Evolutionary conservation across 2,113 vertebrate genomes (phyloP), one percentile per base, ranked within the genome.

Genomic region (Oophaga pumilio): DNA sequence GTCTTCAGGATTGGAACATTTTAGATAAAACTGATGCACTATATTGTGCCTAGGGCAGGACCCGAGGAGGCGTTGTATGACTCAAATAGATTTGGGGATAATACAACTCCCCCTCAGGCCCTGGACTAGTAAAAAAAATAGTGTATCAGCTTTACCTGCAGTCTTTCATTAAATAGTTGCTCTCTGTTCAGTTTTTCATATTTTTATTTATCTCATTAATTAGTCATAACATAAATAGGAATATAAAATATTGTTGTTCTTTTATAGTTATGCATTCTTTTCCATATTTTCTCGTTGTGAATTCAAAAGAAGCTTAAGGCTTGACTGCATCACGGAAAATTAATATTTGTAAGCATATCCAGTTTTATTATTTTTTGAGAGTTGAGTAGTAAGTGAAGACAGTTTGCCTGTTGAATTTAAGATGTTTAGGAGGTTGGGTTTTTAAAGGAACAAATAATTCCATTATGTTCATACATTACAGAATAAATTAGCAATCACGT

Each of bases 291-390:
- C 0, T 24, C 17, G 14, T 71, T 33, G 14, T 33, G 68, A 14
- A 28, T 71, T 33, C 26, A 33, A 15, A n/a, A 22, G 1, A 26
- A 33, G 24, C 26, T 71, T 71, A 17, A 71, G 68, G 68, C 26
- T 71, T 71, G 68, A 71, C 28, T 71, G 26, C 68, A 71, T 6
- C 28, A 33, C 68, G 28, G 28, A 28, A 71, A 71, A 71, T 33
- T 15, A 33, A 33, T 71, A 71, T 71, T 71, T 71, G 26, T 71
- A 33, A 71, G 28, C 28, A 71, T 33, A 71, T 33, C 26, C n/a
- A 71, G 14, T 33, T 71, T 33, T 71, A 33, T 71, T 71, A 71
- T 71, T 71, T n/a, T 71, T 71, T 33, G 68, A 71, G 68, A 28
- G 17, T 33, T 33, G 28, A 13, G 33, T 2, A 28, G n/a, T 69